Percentiles rank a stretch among this genome's conserved stretches.
phyloP scores from a whole-genome alignment of 2,113 vertebrate genomes.

The Sciurus niger region DNA sequence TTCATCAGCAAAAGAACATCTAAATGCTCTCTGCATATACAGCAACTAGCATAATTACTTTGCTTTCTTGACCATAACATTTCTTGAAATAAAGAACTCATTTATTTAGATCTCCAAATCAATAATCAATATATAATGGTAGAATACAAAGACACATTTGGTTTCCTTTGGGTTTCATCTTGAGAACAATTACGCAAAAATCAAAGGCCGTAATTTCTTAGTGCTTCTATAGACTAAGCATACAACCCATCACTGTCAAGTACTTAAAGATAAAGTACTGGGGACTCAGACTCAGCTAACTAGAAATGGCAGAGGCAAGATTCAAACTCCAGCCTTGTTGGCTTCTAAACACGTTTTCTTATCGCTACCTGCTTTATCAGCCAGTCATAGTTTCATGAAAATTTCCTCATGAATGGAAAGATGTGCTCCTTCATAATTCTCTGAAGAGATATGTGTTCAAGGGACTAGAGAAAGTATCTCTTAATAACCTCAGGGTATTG shows the following conservation, averaged over 20 bases:
- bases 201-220: not conserved
- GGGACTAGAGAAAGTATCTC: not conserved
- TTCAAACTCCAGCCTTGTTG: not conserved
- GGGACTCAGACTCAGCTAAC: not conserved
- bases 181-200: conserved; percentile 32
- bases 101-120: conserved; percentile 38
- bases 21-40: conserved; percentile 44
- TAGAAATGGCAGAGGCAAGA: not conserved
- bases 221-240: not conserved
- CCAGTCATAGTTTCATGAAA: not conserved
- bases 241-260: not conserved
- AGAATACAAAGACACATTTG: conserved; percentile 5
- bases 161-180: conserved; percentile 38
- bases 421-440: conserved; percentile 38
- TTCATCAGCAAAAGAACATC: conserved; percentile 60
- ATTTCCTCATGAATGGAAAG: not conserved
- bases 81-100: conserved; percentile 30
- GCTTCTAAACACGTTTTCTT: conserved; percentile 21
- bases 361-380: not conserved
- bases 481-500: not conserved
- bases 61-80: conserved; percentile 46
- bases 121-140: conserved; percentile 15
- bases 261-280: not conserved
- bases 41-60: not conserved
- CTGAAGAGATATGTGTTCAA: not conserved